Conservation (phyloP, 1,140 invertebrate species). For the Plodia interpunctella region DNA sequence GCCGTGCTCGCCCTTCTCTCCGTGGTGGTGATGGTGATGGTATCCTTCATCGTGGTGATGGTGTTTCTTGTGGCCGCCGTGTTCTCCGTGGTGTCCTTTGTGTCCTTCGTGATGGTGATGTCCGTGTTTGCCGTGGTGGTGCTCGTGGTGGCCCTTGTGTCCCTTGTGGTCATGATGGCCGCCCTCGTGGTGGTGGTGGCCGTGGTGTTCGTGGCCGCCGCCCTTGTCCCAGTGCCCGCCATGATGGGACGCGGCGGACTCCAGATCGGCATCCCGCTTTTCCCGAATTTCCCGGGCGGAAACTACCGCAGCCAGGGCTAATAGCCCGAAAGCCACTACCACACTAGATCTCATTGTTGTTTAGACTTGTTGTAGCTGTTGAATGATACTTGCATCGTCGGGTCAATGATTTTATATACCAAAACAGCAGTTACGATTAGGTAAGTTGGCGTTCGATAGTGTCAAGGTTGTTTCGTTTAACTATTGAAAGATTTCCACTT, state of each 20-base stretch:
- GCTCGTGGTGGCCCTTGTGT: slow-evolving; percentile 78
- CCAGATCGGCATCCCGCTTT: slow-evolving; percentile 73
- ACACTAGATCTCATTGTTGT: slow-evolving; percentile 54
- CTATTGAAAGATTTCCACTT: slow-evolving; percentile 38
- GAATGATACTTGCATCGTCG: slow-evolving; percentile 52
- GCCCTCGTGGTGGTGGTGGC: slow-evolving; percentile 76
- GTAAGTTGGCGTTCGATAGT: slow-evolving; percentile 41
- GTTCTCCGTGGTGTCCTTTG: slow-evolving; percentile 82
- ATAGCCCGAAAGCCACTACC: slow-evolving; percentile 51
- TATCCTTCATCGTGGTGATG: slow-evolving; percentile 82
- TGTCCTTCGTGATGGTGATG: slow-evolving; percentile 84
- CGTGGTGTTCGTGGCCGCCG: slow-evolving; percentile 73
- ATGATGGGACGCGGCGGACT: slow-evolving; percentile 74
- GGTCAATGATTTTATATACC: slow-evolving; percentile 61
- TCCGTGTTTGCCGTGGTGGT: slow-evolving; percentile 81
- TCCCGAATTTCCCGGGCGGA: slow-evolving; percentile 49
- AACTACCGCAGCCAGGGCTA: slow-evolving; percentile 45
- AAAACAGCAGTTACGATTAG: slow-evolving; percentile 35
- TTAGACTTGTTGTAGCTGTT: slow-evolving; percentile 34
- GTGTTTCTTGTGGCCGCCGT: slow-evolving; percentile 85
- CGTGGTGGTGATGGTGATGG: slow-evolving; percentile 82
- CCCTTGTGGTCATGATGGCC: slow-evolving; percentile 79
- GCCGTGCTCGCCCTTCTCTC: slow-evolving; percentile 84
- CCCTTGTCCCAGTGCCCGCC: slow-evolving; percentile 65
- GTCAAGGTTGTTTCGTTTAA: slow-evolving; percentile 41